Conservation (phyloP, 2,888 invertebrate genomes). For the Protodeltote pygarga region DNA sequence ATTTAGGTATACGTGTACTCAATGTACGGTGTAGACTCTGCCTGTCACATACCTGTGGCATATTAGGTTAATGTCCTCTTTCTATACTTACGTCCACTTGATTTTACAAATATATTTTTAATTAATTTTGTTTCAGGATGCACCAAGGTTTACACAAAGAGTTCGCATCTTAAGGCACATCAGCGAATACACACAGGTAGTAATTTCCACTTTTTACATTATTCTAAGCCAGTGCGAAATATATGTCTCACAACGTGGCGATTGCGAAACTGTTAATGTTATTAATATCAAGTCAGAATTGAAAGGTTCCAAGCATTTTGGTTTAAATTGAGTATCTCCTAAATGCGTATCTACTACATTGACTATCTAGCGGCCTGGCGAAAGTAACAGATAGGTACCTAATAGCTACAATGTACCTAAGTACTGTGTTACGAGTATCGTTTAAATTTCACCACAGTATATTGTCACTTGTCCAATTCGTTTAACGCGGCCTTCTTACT, state of each 20-base stretch:
- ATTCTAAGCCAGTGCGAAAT: constrained; percentile 31
- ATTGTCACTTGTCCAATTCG: constrained; percentile 60
- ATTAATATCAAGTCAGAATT: constrained; percentile 8
- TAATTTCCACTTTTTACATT: constrained; percentile 53
- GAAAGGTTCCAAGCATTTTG: constrained; percentile 3
- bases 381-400: constrained; percentile 44
- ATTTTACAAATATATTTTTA: too few relatives aligned
- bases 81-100: too few relatives aligned
- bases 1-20: too few relatives aligned
- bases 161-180: constrained; percentile 98
- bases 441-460: constrained; percentile 44
- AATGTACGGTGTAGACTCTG: too few relatives aligned
- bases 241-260: constrained; percentile 16
- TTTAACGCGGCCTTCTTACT: constrained; percentile 52
- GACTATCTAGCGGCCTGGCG: constrained; percentile 38
- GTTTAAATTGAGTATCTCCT: constrained; percentile 12
- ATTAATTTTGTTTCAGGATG: constrained; percentile 90
- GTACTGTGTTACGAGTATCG: constrained; percentile 35
- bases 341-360: constrained; percentile 12
- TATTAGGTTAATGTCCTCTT: too few relatives aligned
- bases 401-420: constrained; percentile 36
- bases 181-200: constrained; percentile 99
- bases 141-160: constrained; percentile 98
- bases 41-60: too few relatives aligned
- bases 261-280: constrained; percentile 40